Base-by-base conservation (phyloP, 1,140 invertebrate genomes). In the Pinna nobilis region DNA sequence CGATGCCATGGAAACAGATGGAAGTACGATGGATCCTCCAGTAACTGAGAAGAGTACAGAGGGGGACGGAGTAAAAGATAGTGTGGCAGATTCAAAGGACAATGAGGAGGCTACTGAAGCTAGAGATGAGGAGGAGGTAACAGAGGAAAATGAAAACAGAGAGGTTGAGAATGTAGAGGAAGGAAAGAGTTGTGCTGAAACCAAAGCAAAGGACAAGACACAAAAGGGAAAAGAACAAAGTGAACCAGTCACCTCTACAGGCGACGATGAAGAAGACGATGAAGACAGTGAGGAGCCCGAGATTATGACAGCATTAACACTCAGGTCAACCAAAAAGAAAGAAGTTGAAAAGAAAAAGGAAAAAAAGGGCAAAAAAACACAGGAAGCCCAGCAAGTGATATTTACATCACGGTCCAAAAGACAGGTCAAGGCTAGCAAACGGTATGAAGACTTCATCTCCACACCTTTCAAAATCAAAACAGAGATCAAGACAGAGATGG, bases 341-440 rank as follows among this genome's bases (percentile, higher is more conserved):
- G 30, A 9, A 20, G 30, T n/a, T 33, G 55, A 32, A n/a, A 33
- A 15, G 20, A 33, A 32, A n/a, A 33, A 33, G 30, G 51, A 20
- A 20, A 30, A 53, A 59, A 33, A 33, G 9, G 55, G 37, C 18
- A 32, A 35, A 18, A 33, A 32, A 59, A 41, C 59, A 20, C 35
- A 33, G 44, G n/a, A 44, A 44, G 9, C 39, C n/a, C 9, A 9
- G 9, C 39, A 9, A 11, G 39, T 44, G n/a, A n/a, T n/a, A 44
- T 44, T n/a, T 44, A 20, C 32, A 23, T 37, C 59, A 20, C 59
- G 59, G 33, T 63, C 59, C 20, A 41, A 37, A 15, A 33, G 59
- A n/a, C 59, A 63, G 59, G 44, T 63, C n/a, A 63, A 63, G 37
- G 25, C 44, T 23, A 63, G 39, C 25, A 63, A 44, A 30, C 39